Percentiles rank a stretch among this genome's conserved stretches.
Evolutionary conservation across 2,797 vertebrate genomes (phyloP).

Genomic region (Manis javanica): DNA sequence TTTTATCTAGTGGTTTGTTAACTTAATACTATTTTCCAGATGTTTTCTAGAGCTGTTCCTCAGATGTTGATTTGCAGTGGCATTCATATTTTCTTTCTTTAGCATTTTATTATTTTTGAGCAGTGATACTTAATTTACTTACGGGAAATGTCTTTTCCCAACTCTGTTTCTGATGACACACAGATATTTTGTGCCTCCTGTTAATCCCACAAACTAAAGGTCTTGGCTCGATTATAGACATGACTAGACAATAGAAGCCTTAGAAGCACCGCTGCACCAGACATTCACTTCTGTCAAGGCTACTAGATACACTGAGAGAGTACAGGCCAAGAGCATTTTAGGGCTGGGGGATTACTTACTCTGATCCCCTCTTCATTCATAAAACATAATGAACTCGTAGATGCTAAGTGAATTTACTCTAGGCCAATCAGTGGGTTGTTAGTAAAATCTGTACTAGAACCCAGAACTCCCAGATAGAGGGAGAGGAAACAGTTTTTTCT

Average conservation of each 20-base stretch:
- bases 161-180: constrained; percentile 57
- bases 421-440: constrained; percentile 18
- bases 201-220: not conserved
- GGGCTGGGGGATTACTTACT: not conserved
- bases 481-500: not conserved
- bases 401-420: not conserved
- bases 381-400: not conserved
- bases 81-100: constrained; percentile 76
- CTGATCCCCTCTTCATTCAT: constrained; percentile 11
- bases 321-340: not conserved
- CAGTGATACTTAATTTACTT: constrained; percentile 69
- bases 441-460: not conserved
- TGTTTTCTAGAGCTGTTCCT: constrained; percentile 65
- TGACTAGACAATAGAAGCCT: constrained; percentile 25
- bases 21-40: constrained; percentile 74
- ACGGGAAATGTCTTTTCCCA: constrained; percentile 71
- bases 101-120: constrained; percentile 72
- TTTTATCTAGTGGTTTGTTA: constrained; percentile 71
- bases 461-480: not conserved
- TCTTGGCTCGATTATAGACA: not conserved
- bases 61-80: constrained; percentile 73
- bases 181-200: constrained; percentile 33
- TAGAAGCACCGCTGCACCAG: not conserved
- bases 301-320: not conserved
- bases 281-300: not conserved